These are phyloP conservation scores for Chrysogorgia sp. DNA, from an alignment of 92 coral and sea anemone species.

Conservation along the genomic window DNA sequence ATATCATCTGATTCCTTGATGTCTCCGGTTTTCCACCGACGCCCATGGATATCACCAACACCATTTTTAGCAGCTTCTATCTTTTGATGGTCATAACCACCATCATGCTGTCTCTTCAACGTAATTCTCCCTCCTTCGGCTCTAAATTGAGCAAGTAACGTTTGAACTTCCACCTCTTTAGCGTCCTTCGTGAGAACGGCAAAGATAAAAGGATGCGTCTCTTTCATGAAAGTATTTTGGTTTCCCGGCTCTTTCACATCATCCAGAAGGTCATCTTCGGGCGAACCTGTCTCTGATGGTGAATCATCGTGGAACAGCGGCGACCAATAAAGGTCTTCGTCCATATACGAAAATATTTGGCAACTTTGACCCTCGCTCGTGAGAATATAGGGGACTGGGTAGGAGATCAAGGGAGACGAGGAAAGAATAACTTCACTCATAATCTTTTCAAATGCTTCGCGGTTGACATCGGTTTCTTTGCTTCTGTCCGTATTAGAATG, in stretches of 20 bases:
- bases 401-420: conserved; percentile 76
- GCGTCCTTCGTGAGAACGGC: conserved; percentile 66
- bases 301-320: conserved; percentile 17
- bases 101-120: conserved; percentile 34
- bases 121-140: conserved; percentile 91
- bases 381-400: conserved; percentile 84
- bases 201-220: conserved; percentile 73
- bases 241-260: conserved; percentile 48
- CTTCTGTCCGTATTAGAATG: neutral
- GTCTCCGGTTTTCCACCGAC: neutral
- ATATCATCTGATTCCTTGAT: neutral
- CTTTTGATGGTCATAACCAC: neutral
- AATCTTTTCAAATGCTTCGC: conserved; percentile 63
- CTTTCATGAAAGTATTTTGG: conserved; percentile 58
- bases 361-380: conserved; percentile 76
- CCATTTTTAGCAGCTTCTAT: neutral
- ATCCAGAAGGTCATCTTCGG: conserved; percentile 64
- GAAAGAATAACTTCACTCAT: conserved; percentile 69
- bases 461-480: conserved; percentile 8
- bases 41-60: neutral
- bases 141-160: conserved; percentile 73
- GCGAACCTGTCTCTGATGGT: neutral
- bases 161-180: conserved; percentile 58
- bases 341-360: conserved; percentile 68
- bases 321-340: conserved; percentile 85